Base-by-base conservation (phyloP, 2,797 vertebrate genomes). In the Haliaeetus albicilla region DNA sequence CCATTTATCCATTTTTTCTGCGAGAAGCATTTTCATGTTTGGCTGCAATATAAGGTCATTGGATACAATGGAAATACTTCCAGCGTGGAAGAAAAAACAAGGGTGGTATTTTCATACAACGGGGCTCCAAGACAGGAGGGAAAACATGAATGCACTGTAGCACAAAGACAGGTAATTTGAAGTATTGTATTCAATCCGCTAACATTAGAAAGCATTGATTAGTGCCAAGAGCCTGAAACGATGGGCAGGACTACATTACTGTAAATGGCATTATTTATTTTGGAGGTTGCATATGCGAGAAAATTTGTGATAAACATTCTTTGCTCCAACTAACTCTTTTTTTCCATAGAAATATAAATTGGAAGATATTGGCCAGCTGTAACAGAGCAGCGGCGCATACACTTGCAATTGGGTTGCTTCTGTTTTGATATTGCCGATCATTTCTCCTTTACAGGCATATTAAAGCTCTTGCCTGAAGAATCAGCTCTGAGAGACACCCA, bases 381-480 rank as follows among this genome's bases (percentile, higher is more conserved):
- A 27, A 27, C 0, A 5, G n/a, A 37, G 46, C 22, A 4, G 59
- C 46, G n/a, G 83, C 2, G 5, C 22, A 2, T 4, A 6, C 22
- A 1, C 23, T 28, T 16, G 67, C 18, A 7, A 2, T 15, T 3
- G 35, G 15, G 46, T 13, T 20, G 41, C 46, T 54, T 9, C 65
- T 51, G 28, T 3, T 46, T 9, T 2, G 41, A 16, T 18, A 3
- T 3, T 18, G 49, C 27, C 1, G 2, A 4, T 25, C 8, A 4
- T 5, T 22, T 61, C 63, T 19, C 57, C 30, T 9, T 18, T 6
- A 8, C 10, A 12, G 46, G 20, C 18, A 4, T 6, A 2, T 7
- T 18, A 31, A 37, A 80, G 75, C 37, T 60, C 44, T 30, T 48
- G 23, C 7, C 54, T 19, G 41, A 54, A 18, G 59, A 2, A 10